Conservation (phyloP, 1,140 invertebrate species). For the Achatina immaculata region DNA sequence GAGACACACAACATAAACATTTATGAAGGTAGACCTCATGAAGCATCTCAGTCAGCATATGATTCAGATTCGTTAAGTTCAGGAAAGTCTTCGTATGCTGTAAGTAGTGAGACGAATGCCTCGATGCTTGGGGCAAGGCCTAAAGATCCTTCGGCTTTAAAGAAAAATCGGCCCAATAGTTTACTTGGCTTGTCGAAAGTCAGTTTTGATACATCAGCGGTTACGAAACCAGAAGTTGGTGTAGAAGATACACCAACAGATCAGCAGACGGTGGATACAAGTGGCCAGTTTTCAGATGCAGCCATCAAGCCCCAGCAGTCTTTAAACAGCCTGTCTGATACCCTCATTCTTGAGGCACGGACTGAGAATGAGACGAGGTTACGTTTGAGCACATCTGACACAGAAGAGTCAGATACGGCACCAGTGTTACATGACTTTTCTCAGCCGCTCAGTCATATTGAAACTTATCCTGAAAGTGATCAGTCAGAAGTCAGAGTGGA, state of each 20-base stretch:
- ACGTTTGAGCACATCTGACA: neutral
- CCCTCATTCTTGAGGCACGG: neutral
- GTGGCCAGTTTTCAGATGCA: conserved; percentile 26
- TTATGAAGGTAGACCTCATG: neutral
- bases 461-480: neutral
- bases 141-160: conserved; percentile 49
- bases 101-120: neutral
- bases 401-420: neutral
- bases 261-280: neutral
- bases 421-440: conserved; percentile 16
- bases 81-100: neutral
- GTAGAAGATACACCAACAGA: neutral
- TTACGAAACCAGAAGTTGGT: neutral
- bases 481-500: neutral
- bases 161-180: conserved; percentile 55
- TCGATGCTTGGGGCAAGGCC: conserved; percentile 49
- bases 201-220: conserved; percentile 39
- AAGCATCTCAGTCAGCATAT: neutral
- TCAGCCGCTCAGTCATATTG: neutral
- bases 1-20: neutral
- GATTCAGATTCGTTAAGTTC: neutral
- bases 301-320: neutral
- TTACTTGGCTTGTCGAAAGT: conserved; percentile 58
- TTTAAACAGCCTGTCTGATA: neutral
- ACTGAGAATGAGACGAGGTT: neutral